phyloP scores from a whole-genome alignment of 2,888 invertebrate species.

The Drosophila putrida region DNA sequence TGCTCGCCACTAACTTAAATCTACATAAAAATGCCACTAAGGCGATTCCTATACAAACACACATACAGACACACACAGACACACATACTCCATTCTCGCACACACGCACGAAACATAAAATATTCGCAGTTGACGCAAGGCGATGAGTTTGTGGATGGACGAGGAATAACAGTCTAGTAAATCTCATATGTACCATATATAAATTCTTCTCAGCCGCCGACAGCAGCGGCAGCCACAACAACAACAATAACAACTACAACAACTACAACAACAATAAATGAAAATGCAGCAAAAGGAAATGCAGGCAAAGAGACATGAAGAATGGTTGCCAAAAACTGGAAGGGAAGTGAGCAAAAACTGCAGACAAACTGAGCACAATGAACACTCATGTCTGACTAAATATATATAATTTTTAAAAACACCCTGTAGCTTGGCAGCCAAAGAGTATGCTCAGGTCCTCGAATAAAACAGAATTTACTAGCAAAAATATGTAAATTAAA shows the following conservation, averaged over 20 bases:
- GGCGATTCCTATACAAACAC: conserved; percentile 10
- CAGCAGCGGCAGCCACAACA: conserved; percentile 14
- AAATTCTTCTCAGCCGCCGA: conserved; percentile 53
- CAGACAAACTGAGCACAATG: conserved; percentile 41
- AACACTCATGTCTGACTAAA: conserved; percentile 4
- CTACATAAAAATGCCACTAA: conserved; percentile 64
- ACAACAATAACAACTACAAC: conserved; percentile 5
- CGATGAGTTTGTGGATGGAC: conserved; percentile 19
- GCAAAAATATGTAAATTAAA: no score
- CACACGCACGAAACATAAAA: conserved; percentile 13
- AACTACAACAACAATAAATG: conserved; percentile 20
- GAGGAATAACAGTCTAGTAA: conserved; percentile 26
- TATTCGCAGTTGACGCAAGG: neutral
- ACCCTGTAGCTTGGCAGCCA: neutral
- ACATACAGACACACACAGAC: neutral
- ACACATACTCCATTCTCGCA: neutral
- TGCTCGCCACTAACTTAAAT: conserved; percentile 66
- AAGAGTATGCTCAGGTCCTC: neutral
- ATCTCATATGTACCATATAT: conserved; percentile 47
- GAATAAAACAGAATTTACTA: neutral
- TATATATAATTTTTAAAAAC: conserved; percentile 14
- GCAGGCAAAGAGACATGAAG: conserved; percentile 40
- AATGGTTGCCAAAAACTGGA: conserved; percentile 52
- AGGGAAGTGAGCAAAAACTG: conserved; percentile 20
- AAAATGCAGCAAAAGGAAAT: conserved; percentile 62